phyloP scores from a whole-genome alignment of 2,113 vertebrate genomes.

The Caracal caracal region DNA sequence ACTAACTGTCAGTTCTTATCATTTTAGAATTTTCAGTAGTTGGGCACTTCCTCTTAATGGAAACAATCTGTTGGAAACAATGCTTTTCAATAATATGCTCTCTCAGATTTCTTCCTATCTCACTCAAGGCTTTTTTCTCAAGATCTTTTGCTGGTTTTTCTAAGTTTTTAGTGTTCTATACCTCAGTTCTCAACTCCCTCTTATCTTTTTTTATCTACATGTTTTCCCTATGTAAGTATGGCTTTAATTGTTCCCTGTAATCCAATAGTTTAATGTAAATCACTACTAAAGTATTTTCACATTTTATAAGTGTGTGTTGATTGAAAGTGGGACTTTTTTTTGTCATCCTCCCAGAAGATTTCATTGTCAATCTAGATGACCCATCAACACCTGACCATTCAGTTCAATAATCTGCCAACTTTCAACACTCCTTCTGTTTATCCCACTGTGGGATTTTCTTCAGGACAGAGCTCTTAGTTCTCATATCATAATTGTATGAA shows the following conservation, averaged over 20 bases:
- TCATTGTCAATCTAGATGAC: background rate
- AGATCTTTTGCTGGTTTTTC: background rate
- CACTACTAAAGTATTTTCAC: background rate
- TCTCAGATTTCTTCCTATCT: background rate
- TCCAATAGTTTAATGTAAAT: background rate
- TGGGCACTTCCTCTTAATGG: background rate
- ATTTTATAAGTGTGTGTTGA: slow-evolving; percentile 18
- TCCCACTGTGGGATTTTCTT: background rate
- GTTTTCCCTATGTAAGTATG: background rate
- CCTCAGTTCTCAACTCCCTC: background rate
- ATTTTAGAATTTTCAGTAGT: slow-evolving; percentile 1
- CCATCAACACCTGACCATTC: background rate
- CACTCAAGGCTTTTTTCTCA: background rate
- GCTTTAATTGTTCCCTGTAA: background rate
- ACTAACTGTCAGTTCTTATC: background rate
- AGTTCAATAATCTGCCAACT: background rate
- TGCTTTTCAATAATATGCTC: background rate
- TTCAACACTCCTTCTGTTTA: background rate
- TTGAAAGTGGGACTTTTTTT: background rate
- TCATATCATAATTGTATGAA: background rate
- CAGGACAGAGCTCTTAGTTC: background rate
- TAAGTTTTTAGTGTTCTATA: background rate
- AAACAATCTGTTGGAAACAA: background rate
- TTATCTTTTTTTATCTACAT: background rate
- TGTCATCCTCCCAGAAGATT: background rate